Percentiles rank a stretch among this genome's conserved stretches.
Conservation (phyloP, 2,888 invertebrate species). For the Parasteatoda lunata region DNA sequence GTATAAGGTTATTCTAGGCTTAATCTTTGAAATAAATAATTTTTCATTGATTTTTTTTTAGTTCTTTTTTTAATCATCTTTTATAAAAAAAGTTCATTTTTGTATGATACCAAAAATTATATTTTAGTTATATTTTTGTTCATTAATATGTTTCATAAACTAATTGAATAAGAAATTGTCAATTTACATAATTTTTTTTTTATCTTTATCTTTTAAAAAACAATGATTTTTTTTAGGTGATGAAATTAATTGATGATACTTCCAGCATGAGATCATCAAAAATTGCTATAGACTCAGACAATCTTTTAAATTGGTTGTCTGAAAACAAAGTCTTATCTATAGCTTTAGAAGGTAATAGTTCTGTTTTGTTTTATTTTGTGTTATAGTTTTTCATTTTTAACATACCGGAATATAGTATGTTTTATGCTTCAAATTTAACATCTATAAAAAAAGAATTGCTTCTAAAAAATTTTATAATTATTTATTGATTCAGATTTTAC, state of each 20-base stretch:
- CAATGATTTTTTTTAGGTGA: constrained; percentile 72
- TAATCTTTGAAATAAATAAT: too few relatives aligned
- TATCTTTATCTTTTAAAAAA: too few relatives aligned
- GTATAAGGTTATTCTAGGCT: too few relatives aligned
- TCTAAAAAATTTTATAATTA: background rate
- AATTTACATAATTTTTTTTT: background rate
- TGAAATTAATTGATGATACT: constrained; percentile 75
- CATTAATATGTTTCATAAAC: background rate
- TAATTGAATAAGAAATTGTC: background rate
- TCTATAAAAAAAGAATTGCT: background rate
- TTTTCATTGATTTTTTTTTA: background rate
- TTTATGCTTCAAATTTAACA: background rate
- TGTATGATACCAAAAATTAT: background rate
- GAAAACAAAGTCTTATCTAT: constrained; percentile 75
- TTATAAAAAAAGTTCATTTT: background rate
- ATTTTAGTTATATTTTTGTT: background rate
- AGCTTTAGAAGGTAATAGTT: constrained; percentile 74
- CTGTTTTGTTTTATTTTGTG: too few relatives aligned
- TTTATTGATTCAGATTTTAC: background rate
- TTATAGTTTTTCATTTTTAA: too few relatives aligned
- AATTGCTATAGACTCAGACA: constrained; percentile 73
- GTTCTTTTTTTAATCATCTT: background rate
- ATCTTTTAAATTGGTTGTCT: constrained; percentile 76
- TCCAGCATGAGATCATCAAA: constrained; percentile 72
- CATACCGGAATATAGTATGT: background rate